Evolutionary conservation across 2,888 invertebrate species (phyloP), one percentile per base, ranked within the genome.

Genomic region (Drosophila peninsularis): DNA sequence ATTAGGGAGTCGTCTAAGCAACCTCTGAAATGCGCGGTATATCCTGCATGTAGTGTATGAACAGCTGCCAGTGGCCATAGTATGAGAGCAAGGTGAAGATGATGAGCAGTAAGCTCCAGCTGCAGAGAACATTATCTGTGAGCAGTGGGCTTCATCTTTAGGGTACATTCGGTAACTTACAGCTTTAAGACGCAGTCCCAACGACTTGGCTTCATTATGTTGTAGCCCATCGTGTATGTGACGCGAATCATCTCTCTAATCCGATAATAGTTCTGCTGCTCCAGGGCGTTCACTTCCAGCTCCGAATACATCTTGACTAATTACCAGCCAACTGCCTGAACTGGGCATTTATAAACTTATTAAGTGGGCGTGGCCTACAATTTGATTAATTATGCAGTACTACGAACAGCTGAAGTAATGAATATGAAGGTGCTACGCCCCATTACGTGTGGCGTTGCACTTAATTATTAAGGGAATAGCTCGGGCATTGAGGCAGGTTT

Each of bases 1-100:
- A 11, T 39, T 47, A 24, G 10, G 58, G 27, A 30, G 17, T 9
- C 6, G 14, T n/a, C 14, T 44, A 32, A 13, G 3, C 21, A 19
- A 90, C 91, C 81, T 90, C 90, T 3, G 79, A 65, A 5, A 89
- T 76, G 21, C 74, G 76, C 2, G 90, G 71, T 11, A 90, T 74
- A 37, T 90, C 79, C 11, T 53, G n/a, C 3, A 87, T 50, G 27
- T 83, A 74, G 30, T 63, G 63, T 9, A 66, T 27, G 14, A 80
- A 55, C 27, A 79, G 73, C 21, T 74, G 50, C 75, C 73, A 87
- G 21, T 90, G 90, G 0, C 88, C 91, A 54, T 87, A 90, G n/a
- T 89, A 63, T 1, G 90, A 77, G 0, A 75, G 21, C 11, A 75
- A 5, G n/a, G 78, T 71, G 41, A 60, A 45, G 1, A 73, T 21